These are phyloP conservation scores for Naso thynnoides DNA, from an alignment of 2,797 vertebrate genomes.

Conservation along the genomic window DNA sequence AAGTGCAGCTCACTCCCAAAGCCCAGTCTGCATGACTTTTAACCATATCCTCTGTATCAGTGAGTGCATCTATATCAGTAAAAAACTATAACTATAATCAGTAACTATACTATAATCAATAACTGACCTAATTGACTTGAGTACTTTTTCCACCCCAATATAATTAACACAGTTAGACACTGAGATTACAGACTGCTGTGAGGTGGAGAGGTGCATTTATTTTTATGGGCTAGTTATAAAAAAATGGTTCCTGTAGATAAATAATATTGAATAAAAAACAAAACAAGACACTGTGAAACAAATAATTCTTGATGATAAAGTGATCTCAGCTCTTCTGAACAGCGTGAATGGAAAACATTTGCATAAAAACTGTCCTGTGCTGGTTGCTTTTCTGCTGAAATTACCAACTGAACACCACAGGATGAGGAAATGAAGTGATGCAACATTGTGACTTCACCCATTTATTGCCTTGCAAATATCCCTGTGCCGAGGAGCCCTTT, in stretches of 20 bases:
- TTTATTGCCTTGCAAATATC: slow-evolving; percentile 76
- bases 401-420: slow-evolving; percentile 47
- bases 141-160: neutral
- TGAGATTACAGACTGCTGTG: too few relatives aligned
- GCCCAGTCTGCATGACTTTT: too few relatives aligned
- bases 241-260: neutral
- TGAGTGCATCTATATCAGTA: too few relatives aligned
- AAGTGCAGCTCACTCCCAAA: too few relatives aligned
- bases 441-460: slow-evolving; percentile 58
- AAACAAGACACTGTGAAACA: neutral
- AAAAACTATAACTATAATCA: too few relatives aligned
- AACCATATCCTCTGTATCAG: too few relatives aligned
- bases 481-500: slow-evolving; percentile 72
- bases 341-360: neutral
- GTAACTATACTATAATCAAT: too few relatives aligned
- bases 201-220: too few relatives aligned
- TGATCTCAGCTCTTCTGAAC: neutral
- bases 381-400: slow-evolving; percentile 21
- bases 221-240: neutral
- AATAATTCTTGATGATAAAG: neutral
- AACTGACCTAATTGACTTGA: neutral
- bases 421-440: slow-evolving; percentile 73
- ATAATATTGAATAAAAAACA: neutral
- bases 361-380: neutral
- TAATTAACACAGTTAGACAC: neutral